phyloP scores from a whole-genome alignment of 2,888 invertebrate genomes.

The Embidobia sp. region DNA sequence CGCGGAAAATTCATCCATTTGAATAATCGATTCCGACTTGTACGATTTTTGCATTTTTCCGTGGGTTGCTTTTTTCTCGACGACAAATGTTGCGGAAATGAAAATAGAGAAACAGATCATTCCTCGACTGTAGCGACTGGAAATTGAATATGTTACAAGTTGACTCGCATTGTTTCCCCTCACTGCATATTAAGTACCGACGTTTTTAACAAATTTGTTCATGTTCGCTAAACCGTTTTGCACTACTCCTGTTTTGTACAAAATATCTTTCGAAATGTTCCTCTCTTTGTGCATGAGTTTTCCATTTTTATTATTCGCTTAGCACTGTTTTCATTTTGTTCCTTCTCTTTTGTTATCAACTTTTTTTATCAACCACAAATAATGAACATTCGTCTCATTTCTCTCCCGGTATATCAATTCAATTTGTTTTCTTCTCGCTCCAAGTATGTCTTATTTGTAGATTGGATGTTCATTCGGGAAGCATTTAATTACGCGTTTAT shows the following conservation, averaged over 20 bases:
- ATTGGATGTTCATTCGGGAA: constrained; percentile 47
- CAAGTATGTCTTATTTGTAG: constrained; percentile 54
- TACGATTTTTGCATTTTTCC: too few relatives aligned
- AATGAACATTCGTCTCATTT: constrained; percentile 32
- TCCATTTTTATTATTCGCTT: constrained; percentile 59
- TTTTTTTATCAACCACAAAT: neutral
- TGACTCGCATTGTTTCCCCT: neutral
- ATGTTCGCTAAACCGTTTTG: constrained; percentile 48
- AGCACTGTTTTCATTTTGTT: constrained; percentile 55
- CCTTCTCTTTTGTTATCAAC: neutral
- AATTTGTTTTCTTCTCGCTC: constrained; percentile 50
- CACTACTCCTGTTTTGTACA: constrained; percentile 35
- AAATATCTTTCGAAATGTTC: constrained; percentile 30
- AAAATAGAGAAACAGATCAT: too few relatives aligned
- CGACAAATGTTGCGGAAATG: too few relatives aligned
- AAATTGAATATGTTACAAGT: too few relatives aligned
- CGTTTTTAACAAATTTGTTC: constrained; percentile 38
- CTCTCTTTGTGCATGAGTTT: constrained; percentile 64
- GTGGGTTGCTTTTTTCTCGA: too few relatives aligned
- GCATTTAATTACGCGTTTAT: constrained; percentile 21
- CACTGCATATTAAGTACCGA: constrained; percentile 28
- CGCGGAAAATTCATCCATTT: too few relatives aligned
- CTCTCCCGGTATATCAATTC: constrained; percentile 46
- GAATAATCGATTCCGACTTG: too few relatives aligned
- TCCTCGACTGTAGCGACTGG: too few relatives aligned